Evolutionary conservation across 2,888 invertebrate genomes (phyloP).

Genomic region (Coelopa pilipes): DNA sequence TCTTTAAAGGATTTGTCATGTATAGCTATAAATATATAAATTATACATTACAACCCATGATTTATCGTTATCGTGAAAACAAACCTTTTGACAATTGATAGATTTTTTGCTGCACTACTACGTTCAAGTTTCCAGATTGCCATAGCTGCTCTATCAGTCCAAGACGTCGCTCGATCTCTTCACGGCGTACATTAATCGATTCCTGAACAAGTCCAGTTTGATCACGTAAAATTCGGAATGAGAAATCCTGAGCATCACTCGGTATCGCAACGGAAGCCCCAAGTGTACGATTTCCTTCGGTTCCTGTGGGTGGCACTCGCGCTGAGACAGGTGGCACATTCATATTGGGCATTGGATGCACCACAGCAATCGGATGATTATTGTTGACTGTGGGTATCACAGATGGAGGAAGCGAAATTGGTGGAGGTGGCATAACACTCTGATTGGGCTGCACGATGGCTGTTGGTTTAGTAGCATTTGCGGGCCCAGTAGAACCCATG

Average conservation of each 20-base stretch:
- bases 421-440: slow-evolving; percentile 36
- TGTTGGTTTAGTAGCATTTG: slow-evolving; percentile 51
- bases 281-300: slow-evolving; percentile 10
- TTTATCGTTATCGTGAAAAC: slow-evolving; percentile 19
- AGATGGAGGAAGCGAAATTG: slow-evolving; percentile 45
- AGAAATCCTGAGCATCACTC: slow-evolving; percentile 45
- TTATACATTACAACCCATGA: neutral
- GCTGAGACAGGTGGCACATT: slow-evolving; percentile 18
- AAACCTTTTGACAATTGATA: slow-evolving; percentile 52
- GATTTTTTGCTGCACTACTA: slow-evolving; percentile 51
- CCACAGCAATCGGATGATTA: slow-evolving; percentile 53
- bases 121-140: slow-evolving; percentile 52
- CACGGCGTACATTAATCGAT: slow-evolving; percentile 49
- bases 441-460: slow-evolving; percentile 56
- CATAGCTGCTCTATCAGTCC: slow-evolving; percentile 54
- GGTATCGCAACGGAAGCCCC: slow-evolving; percentile 43
- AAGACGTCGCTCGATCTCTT: slow-evolving; percentile 54
- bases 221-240: slow-evolving; percentile 48
- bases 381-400: slow-evolving; percentile 40
- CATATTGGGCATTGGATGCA: slow-evolving; percentile 53
- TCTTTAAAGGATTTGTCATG: slow-evolving; percentile 46
- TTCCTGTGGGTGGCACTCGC: slow-evolving; percentile 30
- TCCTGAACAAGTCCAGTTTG: slow-evolving; percentile 49
- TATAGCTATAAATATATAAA: slow-evolving; percentile 42
- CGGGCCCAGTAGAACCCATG: slow-evolving; percentile 44